These are phyloP conservation scores for Aldrovandia affinis DNA, from an alignment of 2,797 vertebrate genomes.

Conservation along the genomic window DNA sequence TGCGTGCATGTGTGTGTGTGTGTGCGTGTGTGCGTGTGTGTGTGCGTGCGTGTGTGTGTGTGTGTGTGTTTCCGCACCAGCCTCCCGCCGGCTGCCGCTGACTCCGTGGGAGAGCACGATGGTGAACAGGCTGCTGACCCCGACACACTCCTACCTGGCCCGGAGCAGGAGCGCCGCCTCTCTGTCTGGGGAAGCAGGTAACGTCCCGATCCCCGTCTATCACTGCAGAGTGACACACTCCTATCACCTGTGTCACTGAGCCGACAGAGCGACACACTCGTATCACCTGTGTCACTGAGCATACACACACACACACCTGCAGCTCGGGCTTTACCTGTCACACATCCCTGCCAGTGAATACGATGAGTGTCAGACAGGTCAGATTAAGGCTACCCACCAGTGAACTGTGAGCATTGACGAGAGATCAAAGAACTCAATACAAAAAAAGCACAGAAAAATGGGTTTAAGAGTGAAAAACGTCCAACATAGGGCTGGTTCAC, in stretches of 20 bases:
- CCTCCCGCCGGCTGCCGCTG: slow-evolving; percentile 84
- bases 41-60: slow-evolving; percentile 27
- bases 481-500: not conserved
- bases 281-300: not conserved
- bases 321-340: not conserved
- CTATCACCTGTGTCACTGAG: not conserved
- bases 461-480: no score
- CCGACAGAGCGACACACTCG: no score
- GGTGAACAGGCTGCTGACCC: slow-evolving; percentile 92
- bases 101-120: slow-evolving; percentile 92
- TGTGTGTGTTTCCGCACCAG: slow-evolving; percentile 64
- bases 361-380: no score
- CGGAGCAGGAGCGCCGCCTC: slow-evolving; percentile 92
- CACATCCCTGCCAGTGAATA: not conserved
- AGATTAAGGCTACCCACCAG: no score
- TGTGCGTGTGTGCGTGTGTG: slow-evolving; percentile 1
- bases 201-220: no score
- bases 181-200: slow-evolving; percentile 93
- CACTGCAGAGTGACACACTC: slow-evolving; percentile 24
- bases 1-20: slow-evolving; percentile 35
- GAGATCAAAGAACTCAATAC: no score
- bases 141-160: slow-evolving; percentile 95
- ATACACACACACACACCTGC: not conserved
- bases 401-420: no score
- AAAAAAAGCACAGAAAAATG: no score